phyloP scores from a whole-genome alignment of 2,113 vertebrate species.

The Gadus macrocephalus region DNA sequence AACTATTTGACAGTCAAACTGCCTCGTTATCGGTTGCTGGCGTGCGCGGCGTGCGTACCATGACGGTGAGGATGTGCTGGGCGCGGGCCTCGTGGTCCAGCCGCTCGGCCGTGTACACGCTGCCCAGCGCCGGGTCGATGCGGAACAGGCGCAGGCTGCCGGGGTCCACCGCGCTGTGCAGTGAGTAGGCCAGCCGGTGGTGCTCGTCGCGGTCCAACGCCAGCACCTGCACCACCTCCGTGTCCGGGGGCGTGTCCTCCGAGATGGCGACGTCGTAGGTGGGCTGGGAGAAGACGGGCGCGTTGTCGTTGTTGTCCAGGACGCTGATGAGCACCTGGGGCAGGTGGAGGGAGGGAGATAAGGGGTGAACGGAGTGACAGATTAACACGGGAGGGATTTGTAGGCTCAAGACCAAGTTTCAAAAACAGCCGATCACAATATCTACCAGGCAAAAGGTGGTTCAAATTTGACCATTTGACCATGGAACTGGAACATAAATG shows the following conservation, averaged over 20 bases:
- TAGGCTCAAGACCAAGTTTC: no score
- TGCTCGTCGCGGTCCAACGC: conserved; percentile 92
- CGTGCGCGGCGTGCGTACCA: conserved; percentile 63
- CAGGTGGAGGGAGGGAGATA: conserved; percentile 22
- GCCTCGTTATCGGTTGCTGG: no score
- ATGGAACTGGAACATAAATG: no score
- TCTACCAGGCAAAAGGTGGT: no score
- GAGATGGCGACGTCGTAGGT: conserved; percentile 87
- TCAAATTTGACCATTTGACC: no score
- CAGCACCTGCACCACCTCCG: conserved; percentile 88
- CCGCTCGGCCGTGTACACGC: conserved; percentile 83
- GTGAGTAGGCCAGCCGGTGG: conserved; percentile 83
- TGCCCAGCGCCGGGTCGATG: conserved; percentile 81
- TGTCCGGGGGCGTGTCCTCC: conserved; percentile 86
- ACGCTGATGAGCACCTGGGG: conserved; percentile 87
- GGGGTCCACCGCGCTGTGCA: conserved; percentile 90
- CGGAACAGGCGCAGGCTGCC: conserved; percentile 87
- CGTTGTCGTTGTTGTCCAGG: conserved; percentile 93
- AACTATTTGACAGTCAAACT: no score
- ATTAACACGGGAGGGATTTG: background rate
- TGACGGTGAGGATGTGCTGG: conserved; percentile 90
- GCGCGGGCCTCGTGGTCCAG: conserved; percentile 90
- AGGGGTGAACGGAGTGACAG: background rate
- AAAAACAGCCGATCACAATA: no score
- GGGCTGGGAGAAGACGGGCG: conserved; percentile 88